Percentiles rank a stretch among this genome's conserved stretches.
These are phyloP conservation scores for Clunio marinus DNA, from an alignment of 2,888 invertebrate genomes.

Conservation along the genomic window DNA sequence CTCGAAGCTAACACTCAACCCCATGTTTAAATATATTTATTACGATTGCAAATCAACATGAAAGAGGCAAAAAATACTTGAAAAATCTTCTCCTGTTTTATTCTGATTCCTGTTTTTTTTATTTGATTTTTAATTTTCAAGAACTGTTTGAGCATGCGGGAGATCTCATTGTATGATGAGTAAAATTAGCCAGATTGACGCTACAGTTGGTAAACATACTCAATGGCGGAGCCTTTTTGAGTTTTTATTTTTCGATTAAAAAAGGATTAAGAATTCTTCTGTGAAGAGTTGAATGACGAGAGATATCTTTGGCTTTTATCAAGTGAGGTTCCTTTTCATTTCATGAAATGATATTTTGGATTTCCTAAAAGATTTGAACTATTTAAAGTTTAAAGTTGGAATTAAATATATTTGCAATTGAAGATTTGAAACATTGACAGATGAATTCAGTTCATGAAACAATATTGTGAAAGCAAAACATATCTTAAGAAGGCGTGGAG, in stretches of 20 bases:
- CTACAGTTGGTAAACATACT: slow-evolving; percentile 28
- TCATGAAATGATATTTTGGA: too few relatives aligned
- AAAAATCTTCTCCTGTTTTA: neutral
- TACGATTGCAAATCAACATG: neutral
- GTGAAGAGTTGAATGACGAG: neutral
- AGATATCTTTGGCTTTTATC: neutral
- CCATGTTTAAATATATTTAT: too few relatives aligned
- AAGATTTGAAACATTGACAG: too few relatives aligned
- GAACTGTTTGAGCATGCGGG: neutral
- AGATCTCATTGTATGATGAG: neutral
- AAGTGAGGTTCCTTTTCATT: slow-evolving; percentile 13
- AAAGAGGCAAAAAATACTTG: neutral
- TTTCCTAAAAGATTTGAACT: too few relatives aligned
- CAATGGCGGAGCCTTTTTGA: neutral
- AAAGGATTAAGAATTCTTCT: slow-evolving; percentile 19
- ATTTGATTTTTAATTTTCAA: slow-evolving; percentile 7
- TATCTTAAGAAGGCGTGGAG: too few relatives aligned
- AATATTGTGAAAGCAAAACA: too few relatives aligned
- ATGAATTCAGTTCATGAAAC: too few relatives aligned
- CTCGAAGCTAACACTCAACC: too few relatives aligned
- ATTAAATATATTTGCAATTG: too few relatives aligned
- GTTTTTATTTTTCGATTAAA: slow-evolving; percentile 36
- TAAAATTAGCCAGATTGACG: slow-evolving; percentile 38
- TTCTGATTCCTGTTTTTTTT: slow-evolving; percentile 29
- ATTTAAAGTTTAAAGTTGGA: too few relatives aligned